Conservation (phyloP, 2,888 invertebrate species). For the Crematogaster levior region DNA sequence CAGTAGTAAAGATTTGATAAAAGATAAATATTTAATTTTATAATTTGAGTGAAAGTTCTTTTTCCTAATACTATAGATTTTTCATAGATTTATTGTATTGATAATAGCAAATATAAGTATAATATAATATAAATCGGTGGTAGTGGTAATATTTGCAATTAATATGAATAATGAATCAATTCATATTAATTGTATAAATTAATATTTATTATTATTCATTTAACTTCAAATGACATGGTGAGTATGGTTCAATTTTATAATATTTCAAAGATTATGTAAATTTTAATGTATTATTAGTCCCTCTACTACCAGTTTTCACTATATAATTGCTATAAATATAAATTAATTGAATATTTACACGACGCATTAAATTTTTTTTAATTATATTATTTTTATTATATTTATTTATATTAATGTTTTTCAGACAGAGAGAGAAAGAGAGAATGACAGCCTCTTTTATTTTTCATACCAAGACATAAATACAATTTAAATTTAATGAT, state of each 20-base stretch:
- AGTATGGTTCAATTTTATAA: conserved; percentile 47
- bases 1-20: conserved; percentile 67
- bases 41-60: conserved; percentile 65
- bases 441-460: not conserved
- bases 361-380: not conserved
- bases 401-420: conserved; percentile 2
- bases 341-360: not conserved
- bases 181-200: no score
- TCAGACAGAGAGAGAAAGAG: not conserved
- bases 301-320: not conserved
- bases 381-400: conserved; percentile 6
- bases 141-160: not conserved
- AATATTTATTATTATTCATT: conserved; percentile 23
- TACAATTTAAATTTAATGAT: not conserved
- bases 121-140: no score
- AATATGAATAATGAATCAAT: no score
- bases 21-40: conserved; percentile 64
- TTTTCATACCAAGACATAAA: not conserved
- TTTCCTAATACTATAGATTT: conserved; percentile 1
- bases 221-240: conserved; percentile 38
- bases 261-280: not conserved
- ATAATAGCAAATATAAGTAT: not conserved
- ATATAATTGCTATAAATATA: not conserved
- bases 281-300: not conserved
- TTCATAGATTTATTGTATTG: not conserved